Percentiles rank a stretch among this genome's conserved stretches.
Evolutionary conservation across 2,797 vertebrate species (phyloP).

Genomic region (Pangasius djambal): DNA sequence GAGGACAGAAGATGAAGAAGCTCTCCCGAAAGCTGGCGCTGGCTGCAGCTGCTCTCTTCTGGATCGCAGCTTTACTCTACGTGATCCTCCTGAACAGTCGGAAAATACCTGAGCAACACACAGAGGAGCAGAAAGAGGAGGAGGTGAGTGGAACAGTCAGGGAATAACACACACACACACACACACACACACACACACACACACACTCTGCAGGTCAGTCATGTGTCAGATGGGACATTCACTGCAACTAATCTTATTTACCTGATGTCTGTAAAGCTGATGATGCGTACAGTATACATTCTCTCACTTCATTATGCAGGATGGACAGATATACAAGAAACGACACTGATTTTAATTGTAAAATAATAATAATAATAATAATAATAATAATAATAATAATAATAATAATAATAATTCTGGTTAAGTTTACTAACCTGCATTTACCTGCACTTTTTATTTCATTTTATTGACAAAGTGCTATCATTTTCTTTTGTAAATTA

Average conservation of each 20-base stretch:
- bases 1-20: constrained; percentile 60
- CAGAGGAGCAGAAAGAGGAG: constrained; percentile 29
- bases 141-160: background rate
- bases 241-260: background rate
- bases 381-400: too few relatives aligned
- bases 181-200: constrained; percentile 9
- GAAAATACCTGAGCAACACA: constrained; percentile 58
- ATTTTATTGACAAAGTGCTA: background rate
- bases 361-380: background rate
- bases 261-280: background rate
- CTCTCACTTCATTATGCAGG: background rate
- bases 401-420: background rate
- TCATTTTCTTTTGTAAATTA: background rate
- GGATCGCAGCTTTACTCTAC: constrained; percentile 63
- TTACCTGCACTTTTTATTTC: background rate
- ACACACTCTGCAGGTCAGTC: background rate
- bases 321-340: background rate
- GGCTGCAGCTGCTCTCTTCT: constrained; percentile 58
- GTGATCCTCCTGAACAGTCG: constrained; percentile 61
- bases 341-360: background rate
- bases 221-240: background rate
- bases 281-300: background rate
- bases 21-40: constrained; percentile 60
- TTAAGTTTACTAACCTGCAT: background rate
- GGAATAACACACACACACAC: background rate